These are phyloP conservation scores for Linepithema humile DNA, from an alignment of 1,140 invertebrate species.

Conservation along the genomic window DNA sequence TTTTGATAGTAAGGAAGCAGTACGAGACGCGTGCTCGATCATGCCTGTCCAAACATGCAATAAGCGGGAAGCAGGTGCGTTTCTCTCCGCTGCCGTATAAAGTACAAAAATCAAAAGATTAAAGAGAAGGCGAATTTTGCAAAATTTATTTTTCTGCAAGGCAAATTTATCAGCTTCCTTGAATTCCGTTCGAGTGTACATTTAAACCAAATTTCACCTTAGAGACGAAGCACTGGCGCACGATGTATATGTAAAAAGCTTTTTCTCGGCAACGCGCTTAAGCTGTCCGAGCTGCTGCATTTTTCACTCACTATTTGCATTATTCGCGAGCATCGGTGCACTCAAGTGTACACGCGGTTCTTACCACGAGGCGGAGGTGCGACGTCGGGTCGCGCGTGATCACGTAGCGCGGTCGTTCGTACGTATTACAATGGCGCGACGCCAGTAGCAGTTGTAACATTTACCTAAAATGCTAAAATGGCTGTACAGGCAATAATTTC, in stretches of 20 bases:
- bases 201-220: slow-evolving; percentile 1
- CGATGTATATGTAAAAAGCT: slow-evolving; percentile 40
- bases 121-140: slow-evolving; percentile 17
- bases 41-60: slow-evolving; percentile 43
- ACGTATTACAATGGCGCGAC: slow-evolving; percentile 25
- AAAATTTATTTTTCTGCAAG: neutral
- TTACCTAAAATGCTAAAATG: slow-evolving; percentile 11
- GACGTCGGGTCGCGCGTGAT: slow-evolving; percentile 2
- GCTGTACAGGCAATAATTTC: slow-evolving; percentile 51
- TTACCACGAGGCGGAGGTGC: slow-evolving; percentile 2
- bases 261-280: slow-evolving; percentile 37
- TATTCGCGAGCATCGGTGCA: slow-evolving; percentile 45
- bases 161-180: slow-evolving; percentile 33
- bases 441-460: slow-evolving; percentile 57
- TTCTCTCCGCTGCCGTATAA: neutral
- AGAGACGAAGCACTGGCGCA: neutral
- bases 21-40: slow-evolving; percentile 60
- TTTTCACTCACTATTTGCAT: slow-evolving; percentile 52
- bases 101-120: slow-evolving; percentile 12
- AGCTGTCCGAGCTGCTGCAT: slow-evolving; percentile 19
- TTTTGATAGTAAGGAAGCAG: slow-evolving; percentile 51
- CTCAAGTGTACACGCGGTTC: slow-evolving; percentile 7
- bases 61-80: slow-evolving; percentile 25
- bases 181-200: slow-evolving; percentile 19
- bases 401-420: slow-evolving; percentile 47